Evolutionary conservation across 2,888 invertebrate genomes (phyloP), one percentile per base, ranked within the genome.

Genomic region (Octonoba sinensis): DNA sequence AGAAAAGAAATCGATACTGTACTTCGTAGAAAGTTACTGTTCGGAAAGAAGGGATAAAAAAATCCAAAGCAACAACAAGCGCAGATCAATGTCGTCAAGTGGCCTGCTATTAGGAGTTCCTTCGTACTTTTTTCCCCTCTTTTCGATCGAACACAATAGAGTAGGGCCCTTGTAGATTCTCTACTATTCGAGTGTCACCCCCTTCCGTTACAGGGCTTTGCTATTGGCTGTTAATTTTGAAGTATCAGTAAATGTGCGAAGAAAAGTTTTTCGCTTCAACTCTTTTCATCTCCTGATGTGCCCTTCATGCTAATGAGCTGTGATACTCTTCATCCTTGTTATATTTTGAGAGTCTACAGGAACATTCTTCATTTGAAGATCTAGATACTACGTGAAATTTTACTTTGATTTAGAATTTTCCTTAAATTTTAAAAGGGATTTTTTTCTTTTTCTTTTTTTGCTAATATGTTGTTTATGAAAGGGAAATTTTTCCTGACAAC

Each of bases 61-160:
- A 60, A 67, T 1, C 47, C 46, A 64, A 70, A 60, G 49, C 12
- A 20, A 57, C 56, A 24, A 59, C 59, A 54, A 36, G 67, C 60
- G 16, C 36, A 24, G 69, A 76, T 76, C 76, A 76, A 75, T 76
- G 60, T 22, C 54, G 62, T 76, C 62, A 76, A 76, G 76, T 76
- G 64, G 46, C 27, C 22, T 70, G 18, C 71, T 72, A 49, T 72
- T 56, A 54, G 62, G 56, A 47, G 18, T 69, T 69, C 57, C 44
- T 69, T 56, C 49, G 24, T 56, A 6, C 46, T 36, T 59, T 72
- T 24, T 72, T 72, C 46, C 15, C 47, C 20, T 3, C 8, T 3
- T 8, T 46, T 3, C 22, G 57, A 70, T 47, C 47, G 70, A 70
- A 70, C 22, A 59, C 70, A 59, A 59, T 59, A 22, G 18, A 51